Evolutionary conservation across 1,140 invertebrate genomes (phyloP), one percentile per base, ranked within the genome.

Genomic region (Cyclargus thomasi): DNA sequence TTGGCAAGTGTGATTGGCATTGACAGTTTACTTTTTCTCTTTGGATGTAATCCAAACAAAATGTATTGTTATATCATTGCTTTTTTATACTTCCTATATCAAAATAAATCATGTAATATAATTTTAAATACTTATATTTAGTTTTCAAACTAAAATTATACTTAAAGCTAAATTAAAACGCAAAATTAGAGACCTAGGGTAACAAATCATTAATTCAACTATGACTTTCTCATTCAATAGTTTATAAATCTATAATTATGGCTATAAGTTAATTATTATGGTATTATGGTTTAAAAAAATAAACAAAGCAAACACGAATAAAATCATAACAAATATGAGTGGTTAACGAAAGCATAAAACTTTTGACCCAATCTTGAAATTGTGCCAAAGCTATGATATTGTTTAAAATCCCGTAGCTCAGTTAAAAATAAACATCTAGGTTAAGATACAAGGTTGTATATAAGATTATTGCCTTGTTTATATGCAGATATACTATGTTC

Each of bases 401-500:
- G 10, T 59, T 22, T 11, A 59, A 59, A 59, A 55, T 1, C 1
- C 18, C 16, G 55, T 20, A 10, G 17, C 17, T 17, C 17, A 8
- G 55, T 57, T 55, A 57, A 57, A 57, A 57, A 57, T 57, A 20
- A 57, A 57, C 55, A 57, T 57, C 17, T 18, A 59, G 53, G 53
- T 55, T 55, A 55, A 55, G 53, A 55, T 20, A 55, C 53, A 55
- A 55, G 53, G 53, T 18, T 20, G 53, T 55, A n/a, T 17, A 53
- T 53, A 10, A 18, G 18, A 55, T 55, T 55, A 55, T 55, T 55
- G 53, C n/a, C 18, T 55, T 55, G 53, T 55, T 55, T 55, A 47
- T 20, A n/a, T 55, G 16, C n/a, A 17, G 1, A 55, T n/a, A 53
- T 53, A 8, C 16, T 20, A 18, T 20, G n/a, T 55, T 18, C 17